Evolutionary conservation across 2,113 vertebrate species (phyloP), one percentile per base, ranked within the genome.

Genomic region (Elachura formosa): DNA sequence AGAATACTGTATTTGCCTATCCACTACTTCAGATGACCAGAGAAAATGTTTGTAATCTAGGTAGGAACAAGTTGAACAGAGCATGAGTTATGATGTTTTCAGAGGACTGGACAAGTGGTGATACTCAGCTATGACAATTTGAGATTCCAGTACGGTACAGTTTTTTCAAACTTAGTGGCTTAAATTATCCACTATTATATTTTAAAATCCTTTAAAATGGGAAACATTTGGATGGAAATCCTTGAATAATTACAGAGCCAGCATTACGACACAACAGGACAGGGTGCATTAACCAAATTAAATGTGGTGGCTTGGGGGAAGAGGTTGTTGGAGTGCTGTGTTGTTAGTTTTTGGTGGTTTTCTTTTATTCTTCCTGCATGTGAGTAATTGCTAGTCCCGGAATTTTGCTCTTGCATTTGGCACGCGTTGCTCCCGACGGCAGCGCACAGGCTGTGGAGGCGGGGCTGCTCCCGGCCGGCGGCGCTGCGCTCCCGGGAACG

Each of bases 381-480:
- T 2, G n/a, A 72, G 25, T 31, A 64, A 51, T 72, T 72, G 14
- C 13, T 38, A 34, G 23, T 5, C 31, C 3, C 14, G 54, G 2
- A 9, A 9, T 23, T 45, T 59, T 12, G 5, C 45, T 28, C 1
- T 6, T 3, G 16, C 24, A 14, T 28, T 29, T n/a, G 17, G 48
- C 21, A 36, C 3, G 34, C 10, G 8, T 4, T 5, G 23, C 8
- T 17, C 3, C 22, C 11, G 1, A 6, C 7, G 6, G 26, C 15
- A 3, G 3, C 0, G 41, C 23, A 14, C 8, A 2, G 17, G n/a
- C 8, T 13, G 33, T 3, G 7, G 6, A 38, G 23, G 10, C 2
- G 7, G 9, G 16, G 23, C 36, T 21, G 75, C n/a, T 72, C 58
- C 40, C 68, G 2, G 64, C 26, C 31, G 34, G 86, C 64, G 52